Evolutionary conservation across 2,113 vertebrate species (phyloP), one percentile per base, ranked within the genome.

Genomic region (Serinus canaria): DNA sequence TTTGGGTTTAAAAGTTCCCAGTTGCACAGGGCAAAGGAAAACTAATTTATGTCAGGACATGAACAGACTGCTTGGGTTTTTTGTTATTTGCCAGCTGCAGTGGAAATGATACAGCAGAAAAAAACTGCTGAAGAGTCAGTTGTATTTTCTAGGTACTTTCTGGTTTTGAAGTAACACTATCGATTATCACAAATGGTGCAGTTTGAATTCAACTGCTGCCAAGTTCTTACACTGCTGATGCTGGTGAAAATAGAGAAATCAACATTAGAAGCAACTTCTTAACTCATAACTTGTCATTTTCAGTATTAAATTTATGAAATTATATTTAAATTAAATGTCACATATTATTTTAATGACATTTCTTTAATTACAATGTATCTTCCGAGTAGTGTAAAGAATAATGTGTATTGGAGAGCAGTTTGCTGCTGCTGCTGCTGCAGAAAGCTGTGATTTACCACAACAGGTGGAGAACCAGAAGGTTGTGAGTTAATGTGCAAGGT

Each of bases 71-170:
- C 23, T 82, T 94, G 91, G 10, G 23, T 11, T 66, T 44, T 79
- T 68, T 85, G 2, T 89, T 83, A 56, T 92, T 91, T 92, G 73
- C 73, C 86, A 93, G 46, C 72, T 60, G 47, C 70, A 63, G 67
- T 92, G 78, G 91, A 97, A 97, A 88, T 94, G 92, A 91, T 87
- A 43, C 81, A 83, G 87, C 94, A 90, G 47, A 92, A 97, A 95
- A 96, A 94, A 47, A 70, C 83, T 93, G 90, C 93, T 94, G 83
- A 79, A 79, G 62, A 83, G 81, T 66, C 74, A 44, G 77, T 90
- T 89, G 50, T 81, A 60, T 92, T 96, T 96, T 94, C 94, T 82
- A 88, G 80, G 77, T 87, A 70, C 67, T 94, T 95, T 95, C 50
- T 94, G 58, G 39, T 91, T 91, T 83, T 78, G 68, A 88, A 89